These are phyloP conservation scores for Dendrocincla fuliginosa DNA, from an alignment of 2,797 vertebrate species.

Conservation along the genomic window DNA sequence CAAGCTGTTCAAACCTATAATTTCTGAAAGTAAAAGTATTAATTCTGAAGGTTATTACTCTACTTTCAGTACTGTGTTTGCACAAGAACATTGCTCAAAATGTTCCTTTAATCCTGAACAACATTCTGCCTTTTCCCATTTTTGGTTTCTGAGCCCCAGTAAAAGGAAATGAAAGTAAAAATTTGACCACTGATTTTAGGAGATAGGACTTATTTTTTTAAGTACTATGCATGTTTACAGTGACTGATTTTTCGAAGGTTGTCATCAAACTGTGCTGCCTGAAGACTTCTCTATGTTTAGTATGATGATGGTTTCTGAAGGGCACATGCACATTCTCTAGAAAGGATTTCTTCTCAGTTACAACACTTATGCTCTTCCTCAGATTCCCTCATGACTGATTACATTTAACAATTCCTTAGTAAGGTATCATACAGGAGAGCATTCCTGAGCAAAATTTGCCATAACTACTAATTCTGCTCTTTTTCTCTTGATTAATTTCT, in stretches of 20 bases:
- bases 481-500: neutral
- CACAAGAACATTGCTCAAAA: neutral
- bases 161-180: neutral
- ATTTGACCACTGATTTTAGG: neutral
- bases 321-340: rapidly evolving
- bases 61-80: neutral
- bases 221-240: neutral
- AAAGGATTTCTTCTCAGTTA: neutral
- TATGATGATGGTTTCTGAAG: neutral
- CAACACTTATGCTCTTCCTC: neutral
- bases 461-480: neutral
- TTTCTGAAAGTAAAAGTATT: neutral
- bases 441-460: neutral
- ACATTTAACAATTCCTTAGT: neutral
- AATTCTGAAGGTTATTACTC: neutral
- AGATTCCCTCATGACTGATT: neutral
- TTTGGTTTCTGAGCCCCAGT: neutral
- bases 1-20: neutral
- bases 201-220: neutral
- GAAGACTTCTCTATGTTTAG: neutral
- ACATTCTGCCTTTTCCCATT: neutral
- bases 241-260: neutral
- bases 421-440: neutral
- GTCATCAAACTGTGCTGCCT: neutral
- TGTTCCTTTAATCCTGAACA: neutral